Evolutionary conservation across 2,113 vertebrate species (phyloP).

Genomic region (Callipepla californica): DNA sequence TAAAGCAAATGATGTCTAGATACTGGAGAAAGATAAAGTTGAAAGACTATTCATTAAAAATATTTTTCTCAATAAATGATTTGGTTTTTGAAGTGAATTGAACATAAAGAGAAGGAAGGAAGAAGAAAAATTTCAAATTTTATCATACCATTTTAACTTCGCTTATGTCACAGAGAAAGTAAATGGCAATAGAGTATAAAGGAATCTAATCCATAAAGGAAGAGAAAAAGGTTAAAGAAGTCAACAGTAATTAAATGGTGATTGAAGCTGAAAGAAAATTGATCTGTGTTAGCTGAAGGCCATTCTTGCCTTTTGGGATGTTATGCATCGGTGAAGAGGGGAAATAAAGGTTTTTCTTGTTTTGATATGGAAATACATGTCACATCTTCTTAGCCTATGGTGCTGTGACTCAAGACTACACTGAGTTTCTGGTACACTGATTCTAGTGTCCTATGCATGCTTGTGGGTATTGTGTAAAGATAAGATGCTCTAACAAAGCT

Average conservation of each 20-base stretch:
- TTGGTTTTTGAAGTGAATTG: slow-evolving; percentile 58
- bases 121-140: slow-evolving; percentile 65
- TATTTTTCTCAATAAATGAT: slow-evolving; percentile 63
- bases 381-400: slow-evolving; percentile 73
- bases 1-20: slow-evolving; percentile 46
- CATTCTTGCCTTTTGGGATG: slow-evolving; percentile 78
- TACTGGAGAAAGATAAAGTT: slow-evolving; percentile 47
- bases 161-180: slow-evolving; percentile 72
- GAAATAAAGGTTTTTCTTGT: slow-evolving; percentile 75
- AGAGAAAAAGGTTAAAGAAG: slow-evolving; percentile 79
- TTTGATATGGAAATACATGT: slow-evolving; percentile 77
- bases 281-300: slow-evolving; percentile 79
- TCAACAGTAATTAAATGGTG: slow-evolving; percentile 80
- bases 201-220: slow-evolving; percentile 76
- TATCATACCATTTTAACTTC: slow-evolving; percentile 73
- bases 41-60: slow-evolving; percentile 62
- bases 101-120: slow-evolving; percentile 55
- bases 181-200: slow-evolving; percentile 70
- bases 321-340: slow-evolving; percentile 67
- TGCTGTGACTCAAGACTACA: slow-evolving; percentile 68
- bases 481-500: slow-evolving; percentile 71
- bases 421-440: slow-evolving; percentile 56
- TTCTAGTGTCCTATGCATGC: slow-evolving; percentile 57
- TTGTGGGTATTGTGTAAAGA: slow-evolving; percentile 65
- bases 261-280: slow-evolving; percentile 77